phyloP scores from a whole-genome alignment of 2,888 invertebrate species.

The Mythimna pallens region DNA sequence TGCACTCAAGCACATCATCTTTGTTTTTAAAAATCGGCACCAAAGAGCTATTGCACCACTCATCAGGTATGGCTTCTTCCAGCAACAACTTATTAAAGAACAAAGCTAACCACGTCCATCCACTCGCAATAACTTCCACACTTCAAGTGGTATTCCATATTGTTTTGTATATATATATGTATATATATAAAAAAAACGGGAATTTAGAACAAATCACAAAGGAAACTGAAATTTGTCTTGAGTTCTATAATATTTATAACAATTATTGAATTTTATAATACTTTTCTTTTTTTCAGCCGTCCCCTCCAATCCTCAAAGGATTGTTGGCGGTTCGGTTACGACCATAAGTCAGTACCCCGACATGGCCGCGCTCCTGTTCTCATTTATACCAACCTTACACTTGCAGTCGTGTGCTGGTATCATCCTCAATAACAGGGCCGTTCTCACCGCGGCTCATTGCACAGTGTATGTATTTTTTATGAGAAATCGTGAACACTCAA shows the following conservation, averaged over 20 bases:
- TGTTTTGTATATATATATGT: too few species aligned
- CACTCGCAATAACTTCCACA: too few species aligned
- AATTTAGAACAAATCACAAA: background rate
- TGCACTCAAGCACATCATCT: too few species aligned
- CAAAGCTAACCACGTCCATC: too few species aligned
- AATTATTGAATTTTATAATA: background rate
- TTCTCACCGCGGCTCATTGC: conserved; percentile 67
- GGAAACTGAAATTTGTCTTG: background rate
- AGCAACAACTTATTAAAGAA: too few species aligned
- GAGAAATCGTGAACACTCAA: too few species aligned
- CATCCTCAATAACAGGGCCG: conserved; percentile 65
- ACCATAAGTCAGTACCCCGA: conserved; percentile 62
- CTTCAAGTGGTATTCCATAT: too few species aligned
- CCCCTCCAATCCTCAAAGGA: conserved; percentile 60
- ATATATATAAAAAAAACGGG: too few species aligned
- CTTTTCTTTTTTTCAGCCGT: conserved; percentile 43
- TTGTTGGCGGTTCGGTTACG: conserved; percentile 70
- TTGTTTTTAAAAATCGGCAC: too few species aligned
- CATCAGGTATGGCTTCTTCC: too few species aligned
- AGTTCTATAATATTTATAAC: too few species aligned
- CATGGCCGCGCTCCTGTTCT: conserved; percentile 57
- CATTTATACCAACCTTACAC: background rate
- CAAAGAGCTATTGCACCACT: too few species aligned
- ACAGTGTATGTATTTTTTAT: conserved; percentile 24
- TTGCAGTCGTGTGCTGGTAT: conserved; percentile 66